Conservation (phyloP, 2,888 invertebrate genomes). For the Ditula angustiorana region DNA sequence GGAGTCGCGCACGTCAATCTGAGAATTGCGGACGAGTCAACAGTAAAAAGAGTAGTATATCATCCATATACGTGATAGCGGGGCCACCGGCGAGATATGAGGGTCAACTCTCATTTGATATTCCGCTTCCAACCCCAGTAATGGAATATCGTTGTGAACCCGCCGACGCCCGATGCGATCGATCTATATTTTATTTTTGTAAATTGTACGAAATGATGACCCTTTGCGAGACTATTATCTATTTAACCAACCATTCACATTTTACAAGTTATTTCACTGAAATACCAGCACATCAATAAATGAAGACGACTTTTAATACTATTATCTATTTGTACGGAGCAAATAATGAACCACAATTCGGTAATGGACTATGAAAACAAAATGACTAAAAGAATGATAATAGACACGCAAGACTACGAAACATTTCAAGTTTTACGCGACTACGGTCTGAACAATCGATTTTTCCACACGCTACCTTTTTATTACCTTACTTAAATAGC, state of each 20-base stretch:
- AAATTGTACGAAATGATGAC: conserved; percentile 76
- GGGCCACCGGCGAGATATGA: conserved; percentile 62
- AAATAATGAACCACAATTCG: conserved; percentile 62
- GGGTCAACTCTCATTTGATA: conserved; percentile 77
- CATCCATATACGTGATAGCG: conserved; percentile 47
- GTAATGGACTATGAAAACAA: conserved; percentile 63
- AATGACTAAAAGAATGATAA: conserved; percentile 57
- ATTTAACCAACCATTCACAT: not conserved
- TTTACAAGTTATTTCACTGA: not conserved
- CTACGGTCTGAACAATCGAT: conserved; percentile 7
- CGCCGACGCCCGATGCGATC: conserved; percentile 63
- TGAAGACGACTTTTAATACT: conserved; percentile 39
- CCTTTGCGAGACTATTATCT: conserved; percentile 70
- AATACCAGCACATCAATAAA: not conserved
- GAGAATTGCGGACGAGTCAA: conserved; percentile 12
- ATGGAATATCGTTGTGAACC: conserved; percentile 81
- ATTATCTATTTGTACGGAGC: conserved; percentile 57
- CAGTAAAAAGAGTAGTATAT: conserved; percentile 34
- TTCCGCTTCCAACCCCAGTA: conserved; percentile 70
- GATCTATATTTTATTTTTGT: conserved; percentile 80
- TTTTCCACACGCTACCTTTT: not conserved
- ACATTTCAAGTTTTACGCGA: conserved; percentile 26
- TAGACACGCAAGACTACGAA: conserved; percentile 57
- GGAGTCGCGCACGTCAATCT: conserved; percentile 19
- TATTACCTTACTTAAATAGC: not conserved